Evolutionary conservation across 2,797 vertebrate species (phyloP).

Genomic region (Gymnocypris eckloni): DNA sequence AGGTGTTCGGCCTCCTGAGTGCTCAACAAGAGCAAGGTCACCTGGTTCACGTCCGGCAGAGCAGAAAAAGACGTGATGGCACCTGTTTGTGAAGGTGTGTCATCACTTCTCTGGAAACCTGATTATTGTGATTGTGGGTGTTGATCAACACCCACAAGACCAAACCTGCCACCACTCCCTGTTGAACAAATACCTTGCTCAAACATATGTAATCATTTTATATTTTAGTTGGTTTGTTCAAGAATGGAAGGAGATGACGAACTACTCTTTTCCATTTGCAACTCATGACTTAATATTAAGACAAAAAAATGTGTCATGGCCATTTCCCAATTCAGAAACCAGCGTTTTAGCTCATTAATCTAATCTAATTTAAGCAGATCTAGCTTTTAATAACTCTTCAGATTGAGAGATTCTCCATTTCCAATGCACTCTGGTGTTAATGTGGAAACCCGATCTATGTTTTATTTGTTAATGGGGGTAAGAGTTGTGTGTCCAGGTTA

Average conservation of each 20-base stretch:
- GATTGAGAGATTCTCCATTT: neutral
- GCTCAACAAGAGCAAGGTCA: conserved; percentile 32
- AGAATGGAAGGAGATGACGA: neutral
- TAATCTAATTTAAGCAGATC: conserved; percentile 8
- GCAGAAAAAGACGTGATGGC: conserved; percentile 36
- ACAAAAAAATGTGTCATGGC: neutral
- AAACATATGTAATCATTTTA: conserved; percentile 7
- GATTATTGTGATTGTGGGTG: conserved; percentile 38
- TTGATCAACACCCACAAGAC: conserved; percentile 34
- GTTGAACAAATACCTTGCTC: conserved; percentile 13
- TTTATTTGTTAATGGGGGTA: conserved; percentile 42
- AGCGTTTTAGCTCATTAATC: neutral
- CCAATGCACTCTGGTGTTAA: conserved; percentile 21
- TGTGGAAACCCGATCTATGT: conserved; percentile 25
- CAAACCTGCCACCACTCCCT: conserved; percentile 38
- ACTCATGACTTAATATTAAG: neutral
- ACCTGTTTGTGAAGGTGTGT: conserved; percentile 49
- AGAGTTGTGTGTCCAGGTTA: conserved; percentile 34
- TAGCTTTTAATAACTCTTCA: conserved; percentile 21
- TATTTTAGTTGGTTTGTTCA: conserved; percentile 11
- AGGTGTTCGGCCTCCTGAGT: conserved; percentile 26
- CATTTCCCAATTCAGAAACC: conserved; percentile 1
- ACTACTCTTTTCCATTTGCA: neutral
- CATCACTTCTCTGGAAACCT: conserved; percentile 32
- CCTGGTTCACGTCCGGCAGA: conserved; percentile 39